Evolutionary conservation across 30 jellyfish, hydroid and myxozoan genomes (phyloP), one percentile per base, ranked within the genome.

Genomic region (Hydractinia echinata): DNA sequence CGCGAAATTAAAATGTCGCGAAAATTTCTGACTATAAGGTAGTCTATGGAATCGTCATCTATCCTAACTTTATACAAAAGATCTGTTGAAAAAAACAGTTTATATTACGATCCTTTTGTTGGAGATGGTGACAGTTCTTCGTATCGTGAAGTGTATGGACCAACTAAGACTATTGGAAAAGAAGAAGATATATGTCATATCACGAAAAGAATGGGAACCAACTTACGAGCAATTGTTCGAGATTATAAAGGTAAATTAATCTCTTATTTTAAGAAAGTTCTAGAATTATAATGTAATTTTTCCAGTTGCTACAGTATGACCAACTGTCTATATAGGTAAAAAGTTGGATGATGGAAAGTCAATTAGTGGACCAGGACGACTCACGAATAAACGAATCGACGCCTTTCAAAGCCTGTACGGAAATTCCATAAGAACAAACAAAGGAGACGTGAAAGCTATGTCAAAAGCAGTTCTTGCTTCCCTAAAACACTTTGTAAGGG

Each of bases 351-450:
- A 77, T 77, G 80, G 85, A 7, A 77, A 77, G 51, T 79, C 66
- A 77, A 77, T 77, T 13, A 62, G 80, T 16, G 85, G 85, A 67
- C n/a, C n/a, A n/a, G n/a, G n/a, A n/a, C n/a, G n/a, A n/a, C n/a
- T n/a, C n/a, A n/a, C n/a, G n/a, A n/a, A n/a, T n/a, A n/a, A n/a
- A n/a, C n/a, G n/a, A n/a, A n/a, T n/a, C n/a, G n/a, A n/a, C n/a
- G n/a, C n/a, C n/a, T n/a, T n/a, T n/a, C n/a, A n/a, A 56, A 56
- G 68, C 15, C 68, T 56, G 15, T 56, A 56, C 15, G 68, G 68
- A 10, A 9, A 56, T 15, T 9, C 68, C 10, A 56, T 56, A 56
- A 30, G n/a, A 14, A 72, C 49, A 11, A 73, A 50, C 39, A 73
- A 73, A 7, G 82, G 67, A n/a, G n/a, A n/a, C 54, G 55, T 61